Base-by-base conservation (phyloP, 2,113 vertebrate genomes). In the Fukomys damarensis region DNA sequence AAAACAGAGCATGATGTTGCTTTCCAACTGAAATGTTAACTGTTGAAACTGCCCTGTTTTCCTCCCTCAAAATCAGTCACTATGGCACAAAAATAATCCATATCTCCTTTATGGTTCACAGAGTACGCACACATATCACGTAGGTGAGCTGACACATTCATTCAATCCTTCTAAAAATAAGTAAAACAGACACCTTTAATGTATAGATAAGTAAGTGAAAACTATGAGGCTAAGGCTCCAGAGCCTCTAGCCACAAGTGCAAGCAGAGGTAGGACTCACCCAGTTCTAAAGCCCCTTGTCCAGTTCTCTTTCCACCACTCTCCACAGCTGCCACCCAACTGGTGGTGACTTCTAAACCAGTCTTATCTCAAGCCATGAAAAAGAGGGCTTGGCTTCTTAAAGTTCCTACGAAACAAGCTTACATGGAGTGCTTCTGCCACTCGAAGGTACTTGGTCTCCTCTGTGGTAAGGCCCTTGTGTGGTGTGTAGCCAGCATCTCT, bases 391-490 rank as follows among this genome's bases (percentile, higher is more conserved):
- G 46, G 30, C n/a, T 68, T n/a, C 26, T 49, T 13, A 63, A 68
- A 19, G 43, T 54, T 6, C 59, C 91, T 65, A 30, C 49, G 35
- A 81, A 66, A 43, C 24, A 5, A 56, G 98, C 99, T 99, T 98
- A 99, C 99, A 0, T 99, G 99, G 79, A 99, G 87, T 1, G 99
- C 99, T 63, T 99, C 99, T 56, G 99, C 98, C 96, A 99, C 98
- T 0, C 99, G 98, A 92, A 99, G 99, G 95, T 99, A 99, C 95
- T 99, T 98, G 41, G 98, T 99, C 96, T 99, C 99, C 98, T 99
- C 99, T 0, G 99, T 98, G 89, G 99, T 99, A 49, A 99, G 99
- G 94, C 99, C 99, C 97, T 99, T 99, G 98, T 99, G 99, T 24
- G 99, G 99, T 46, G 99, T 99, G 98, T 99, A 99, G 35, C 99